Percentiles rank a stretch among this genome's conserved stretches.
phyloP scores from a whole-genome alignment of 1,140 invertebrate species.

The Platyura marginata region DNA sequence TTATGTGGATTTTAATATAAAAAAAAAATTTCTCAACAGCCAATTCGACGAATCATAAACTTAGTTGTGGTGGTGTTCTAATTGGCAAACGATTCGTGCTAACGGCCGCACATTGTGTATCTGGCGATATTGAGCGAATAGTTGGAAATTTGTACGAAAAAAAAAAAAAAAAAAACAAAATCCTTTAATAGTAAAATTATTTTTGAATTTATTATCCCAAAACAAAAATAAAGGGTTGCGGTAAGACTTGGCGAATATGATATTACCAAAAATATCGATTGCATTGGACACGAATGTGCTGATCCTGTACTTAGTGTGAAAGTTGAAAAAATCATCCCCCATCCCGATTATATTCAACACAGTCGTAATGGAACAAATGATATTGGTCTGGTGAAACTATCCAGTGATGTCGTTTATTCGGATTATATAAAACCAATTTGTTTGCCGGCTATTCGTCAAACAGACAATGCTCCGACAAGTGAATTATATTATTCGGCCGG shows the following conservation, averaged over 20 bases:
- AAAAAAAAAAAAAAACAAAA: too few relatives aligned
- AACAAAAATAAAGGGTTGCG: slow-evolving; percentile 15
- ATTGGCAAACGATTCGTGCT: slow-evolving; percentile 29
- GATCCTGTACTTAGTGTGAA: slow-evolving; percentile 9
- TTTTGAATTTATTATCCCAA: too few relatives aligned
- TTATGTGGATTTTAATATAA: neutral
- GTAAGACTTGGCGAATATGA: slow-evolving; percentile 32
- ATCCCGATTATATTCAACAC: slow-evolving; percentile 23
- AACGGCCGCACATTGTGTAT: slow-evolving; percentile 67
- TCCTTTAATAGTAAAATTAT: too few relatives aligned
- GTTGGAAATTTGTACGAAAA: neutral
- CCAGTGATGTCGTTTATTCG: slow-evolving; percentile 20
- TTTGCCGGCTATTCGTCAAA: slow-evolving; percentile 19
- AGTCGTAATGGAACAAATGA: slow-evolving; percentile 22
- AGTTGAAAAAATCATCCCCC: slow-evolving; percentile 20
- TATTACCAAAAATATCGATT: slow-evolving; percentile 25
- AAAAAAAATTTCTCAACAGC: neutral
- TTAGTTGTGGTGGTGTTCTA: slow-evolving; percentile 25
- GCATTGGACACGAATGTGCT: slow-evolving; percentile 14
- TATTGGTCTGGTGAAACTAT: slow-evolving; percentile 27
- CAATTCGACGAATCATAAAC: neutral
- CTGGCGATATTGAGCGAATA: slow-evolving; percentile 22
- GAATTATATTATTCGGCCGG: slow-evolving; percentile 37
- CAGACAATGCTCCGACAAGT: slow-evolving; percentile 7
- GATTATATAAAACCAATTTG: slow-evolving; percentile 37